Percentiles rank a stretch among this genome's conserved stretches.
phyloP scores from a whole-genome alignment of 2,888 invertebrate species.

The Catonia carolina region DNA sequence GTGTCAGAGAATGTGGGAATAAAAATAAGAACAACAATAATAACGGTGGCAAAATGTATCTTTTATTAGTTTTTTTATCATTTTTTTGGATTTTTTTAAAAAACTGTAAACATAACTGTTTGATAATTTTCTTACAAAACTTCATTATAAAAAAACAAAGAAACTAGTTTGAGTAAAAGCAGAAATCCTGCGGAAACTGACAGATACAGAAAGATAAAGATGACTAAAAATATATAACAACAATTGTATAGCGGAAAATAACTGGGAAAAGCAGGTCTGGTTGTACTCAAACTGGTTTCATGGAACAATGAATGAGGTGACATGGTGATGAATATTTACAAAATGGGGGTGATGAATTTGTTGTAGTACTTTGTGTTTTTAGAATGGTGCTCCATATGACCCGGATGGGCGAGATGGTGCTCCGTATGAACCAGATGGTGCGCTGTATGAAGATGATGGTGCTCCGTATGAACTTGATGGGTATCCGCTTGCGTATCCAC shows the following conservation, averaged over 20 bases:
- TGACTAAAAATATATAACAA: slow-evolving; percentile 13
- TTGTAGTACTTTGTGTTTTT: slow-evolving; percentile 37
- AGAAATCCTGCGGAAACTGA: slow-evolving; percentile 17
- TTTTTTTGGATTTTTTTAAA: slow-evolving; percentile 31
- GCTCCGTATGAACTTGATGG: slow-evolving; percentile 45
- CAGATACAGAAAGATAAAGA: slow-evolving; percentile 7
- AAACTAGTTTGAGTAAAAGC: slow-evolving; percentile 22
- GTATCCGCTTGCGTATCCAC: slow-evolving; percentile 43
- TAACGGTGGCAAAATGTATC: slow-evolving; percentile 34
- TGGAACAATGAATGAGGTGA: slow-evolving; percentile 9
- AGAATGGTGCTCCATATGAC: slow-evolving; percentile 64
- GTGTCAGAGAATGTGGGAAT: too few species aligned
- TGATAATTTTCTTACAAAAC: slow-evolving; percentile 30
- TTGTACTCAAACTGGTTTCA: background rate
- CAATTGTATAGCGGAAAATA: background rate
- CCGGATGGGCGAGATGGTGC: slow-evolving; percentile 46
- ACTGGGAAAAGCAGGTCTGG: too few species aligned
- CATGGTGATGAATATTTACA: slow-evolving; percentile 19
- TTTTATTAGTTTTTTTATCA: slow-evolving; percentile 29
- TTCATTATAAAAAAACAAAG: slow-evolving; percentile 25
- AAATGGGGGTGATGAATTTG: slow-evolving; percentile 13
- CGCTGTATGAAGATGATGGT: slow-evolving; percentile 39
- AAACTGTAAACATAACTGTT: slow-evolving; percentile 25
- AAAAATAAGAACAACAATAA: slow-evolving; percentile 1
- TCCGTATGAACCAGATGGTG: slow-evolving; percentile 38